Conservation (phyloP, 2,113 vertebrate species). For the Apodemus speciosus region DNA sequence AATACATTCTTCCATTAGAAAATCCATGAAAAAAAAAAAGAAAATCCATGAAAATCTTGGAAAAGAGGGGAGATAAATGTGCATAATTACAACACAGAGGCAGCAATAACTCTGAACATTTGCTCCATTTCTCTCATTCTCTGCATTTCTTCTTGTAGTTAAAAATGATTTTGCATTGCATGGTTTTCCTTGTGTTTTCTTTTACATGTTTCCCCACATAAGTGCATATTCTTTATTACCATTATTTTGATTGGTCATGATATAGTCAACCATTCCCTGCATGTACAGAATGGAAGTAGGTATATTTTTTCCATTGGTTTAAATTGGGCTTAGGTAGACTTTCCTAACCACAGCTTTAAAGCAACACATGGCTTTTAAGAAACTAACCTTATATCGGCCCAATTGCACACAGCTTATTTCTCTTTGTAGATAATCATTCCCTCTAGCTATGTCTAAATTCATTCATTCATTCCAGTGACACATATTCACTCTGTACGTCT, state of each 20-base stretch:
- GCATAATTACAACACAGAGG: constrained; percentile 43
- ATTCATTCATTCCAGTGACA: constrained; percentile 48
- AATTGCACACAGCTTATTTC: constrained; percentile 37
- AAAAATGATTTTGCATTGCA: constrained; percentile 47
- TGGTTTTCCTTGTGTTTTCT: constrained; percentile 26
- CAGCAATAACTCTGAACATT: constrained; percentile 23
- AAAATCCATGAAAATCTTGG: constrained; percentile 37
- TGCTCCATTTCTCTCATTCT: constrained; percentile 34
- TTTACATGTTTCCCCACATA: constrained; percentile 37
- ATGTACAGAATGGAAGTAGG: neutral
- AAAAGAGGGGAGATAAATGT: constrained; percentile 53
- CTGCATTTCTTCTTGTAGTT: constrained; percentile 30
- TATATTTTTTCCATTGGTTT: constrained; percentile 25
- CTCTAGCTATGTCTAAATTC: constrained; percentile 39
- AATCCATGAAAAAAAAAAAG: constrained; percentile 38
- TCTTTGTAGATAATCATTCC: constrained; percentile 34
- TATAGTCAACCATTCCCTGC: constrained; percentile 18
- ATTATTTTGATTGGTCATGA: neutral
- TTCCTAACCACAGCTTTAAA: constrained; percentile 17
- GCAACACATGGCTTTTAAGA: constrained; percentile 37
- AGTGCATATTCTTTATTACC: constrained; percentile 51
- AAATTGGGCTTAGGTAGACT: constrained; percentile 20
- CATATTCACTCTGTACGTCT: constrained; percentile 32
- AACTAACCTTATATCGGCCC: constrained; percentile 16
- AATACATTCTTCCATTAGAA: constrained; percentile 57